phyloP scores from a whole-genome alignment of 2,113 vertebrate species.

The Gallinago undulata region DNA sequence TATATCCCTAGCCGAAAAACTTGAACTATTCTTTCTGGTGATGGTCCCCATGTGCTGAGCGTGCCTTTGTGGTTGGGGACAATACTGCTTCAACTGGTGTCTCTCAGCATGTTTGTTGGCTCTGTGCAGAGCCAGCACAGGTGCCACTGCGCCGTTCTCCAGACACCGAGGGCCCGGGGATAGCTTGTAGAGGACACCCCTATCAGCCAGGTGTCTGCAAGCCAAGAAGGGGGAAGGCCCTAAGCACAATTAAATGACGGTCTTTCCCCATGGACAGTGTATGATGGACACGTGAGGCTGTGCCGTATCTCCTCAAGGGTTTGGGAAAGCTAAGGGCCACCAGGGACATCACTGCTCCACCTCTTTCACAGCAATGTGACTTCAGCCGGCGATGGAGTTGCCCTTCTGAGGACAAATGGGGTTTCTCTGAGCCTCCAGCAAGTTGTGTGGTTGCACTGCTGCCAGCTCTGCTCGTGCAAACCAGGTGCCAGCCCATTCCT shows the following conservation, averaged over 20 bases:
- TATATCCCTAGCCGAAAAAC: background rate
- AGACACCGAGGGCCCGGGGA: background rate
- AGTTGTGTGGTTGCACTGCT: background rate
- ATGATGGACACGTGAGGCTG: background rate
- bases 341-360: background rate
- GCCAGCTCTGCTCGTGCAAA: background rate
- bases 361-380: background rate
- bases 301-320: background rate
- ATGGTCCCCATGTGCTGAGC: background rate
- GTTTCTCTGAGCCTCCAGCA: rapidly evolving
- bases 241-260: background rate
- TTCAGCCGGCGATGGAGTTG: rapidly evolving
- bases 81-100: background rate
- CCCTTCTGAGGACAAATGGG: background rate
- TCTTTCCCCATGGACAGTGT: background rate
- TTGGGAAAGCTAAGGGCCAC: background rate
- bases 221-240: background rate
- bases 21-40: background rate
- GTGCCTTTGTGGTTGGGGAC: background rate
- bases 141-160: background rate
- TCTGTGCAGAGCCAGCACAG: background rate
- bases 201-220: background rate
- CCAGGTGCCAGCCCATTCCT: background rate
- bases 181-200: background rate
- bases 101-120: background rate